Evolutionary conservation across 1,140 invertebrate genomes (phyloP), one percentile per base, ranked within the genome.

Genomic region (Drosophila orosa): DNA sequence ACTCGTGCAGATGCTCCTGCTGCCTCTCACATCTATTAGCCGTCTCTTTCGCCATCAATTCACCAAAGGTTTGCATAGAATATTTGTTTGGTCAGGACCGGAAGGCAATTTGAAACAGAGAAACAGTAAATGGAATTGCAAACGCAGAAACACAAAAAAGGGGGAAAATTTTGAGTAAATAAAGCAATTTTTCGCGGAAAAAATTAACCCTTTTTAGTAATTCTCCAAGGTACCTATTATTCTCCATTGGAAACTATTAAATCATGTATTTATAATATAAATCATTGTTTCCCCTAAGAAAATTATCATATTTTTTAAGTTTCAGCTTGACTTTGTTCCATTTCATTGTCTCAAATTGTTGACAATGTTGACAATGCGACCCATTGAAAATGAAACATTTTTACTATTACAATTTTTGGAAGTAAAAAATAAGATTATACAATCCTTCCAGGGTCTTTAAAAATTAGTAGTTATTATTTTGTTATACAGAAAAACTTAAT

Each of bases 1-100:
- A 72, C 45, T 60, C 29, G 29, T 50, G 40, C 65, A 62, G 42
- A 52, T 27, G 33, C 37, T 15, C 24, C 27, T 13, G 27, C 39
- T 2, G 10, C 24, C 13, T 2, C 27, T 33, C 22, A 1, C 45
- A 44, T 31, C 29, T 12, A 52, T 52, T 29, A 52, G 12, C 12
- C 45, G 24, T 3, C 17, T 22, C 27, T 13, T 9, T 33, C 13
- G 29, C 31, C 33, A 47, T 71, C 63, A 57, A 71, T 47, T 27
- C 67, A 57, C 67, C 40, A 69, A 68, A 47, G 63, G 63, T 57
- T 69, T 69, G 67, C 67, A 71, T 57, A 57, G 63, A 69, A 69
- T 47, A 71, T 71, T 68, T 71, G 47, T 71, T 55, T 68, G 48
- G 50, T 31, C n/a, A 56, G 50, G 50, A 48, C 50, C 65, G 67